phyloP scores from a whole-genome alignment of 2,797 vertebrate species.

The Enteromius treurensis region DNA sequence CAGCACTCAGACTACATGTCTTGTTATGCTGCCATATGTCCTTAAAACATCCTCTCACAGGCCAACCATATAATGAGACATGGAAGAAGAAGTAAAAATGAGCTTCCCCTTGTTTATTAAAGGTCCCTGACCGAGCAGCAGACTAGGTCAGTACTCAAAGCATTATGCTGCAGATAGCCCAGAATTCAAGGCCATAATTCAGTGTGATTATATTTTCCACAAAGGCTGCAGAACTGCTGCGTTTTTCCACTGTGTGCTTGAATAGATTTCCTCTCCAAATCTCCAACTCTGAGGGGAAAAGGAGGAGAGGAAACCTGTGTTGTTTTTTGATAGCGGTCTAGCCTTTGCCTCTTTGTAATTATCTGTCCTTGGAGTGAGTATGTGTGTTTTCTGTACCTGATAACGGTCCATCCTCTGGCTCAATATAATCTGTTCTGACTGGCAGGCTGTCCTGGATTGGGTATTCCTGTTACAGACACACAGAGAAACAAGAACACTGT shows the following conservation, averaged over 20 bases:
- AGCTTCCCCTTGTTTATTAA: slow-evolving; percentile 49
- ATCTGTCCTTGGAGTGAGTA: slow-evolving; percentile 18
- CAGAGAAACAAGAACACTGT: slow-evolving; percentile 36
- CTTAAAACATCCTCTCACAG: slow-evolving; percentile 23
- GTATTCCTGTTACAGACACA: slow-evolving; percentile 67
- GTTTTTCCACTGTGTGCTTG: slow-evolving; percentile 47
- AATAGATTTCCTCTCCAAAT: slow-evolving; percentile 48
- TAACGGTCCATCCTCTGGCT: slow-evolving; percentile 74
- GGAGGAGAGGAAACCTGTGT: slow-evolving; percentile 53
- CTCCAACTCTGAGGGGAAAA: slow-evolving; percentile 45
- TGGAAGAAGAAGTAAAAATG: slow-evolving; percentile 21
- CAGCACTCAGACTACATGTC: slow-evolving; percentile 33
- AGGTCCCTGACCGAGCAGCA: slow-evolving; percentile 22
- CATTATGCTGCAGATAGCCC: slow-evolving; percentile 24
- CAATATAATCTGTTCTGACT: slow-evolving; percentile 70
- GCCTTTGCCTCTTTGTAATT: slow-evolving; percentile 65
- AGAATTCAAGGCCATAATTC: slow-evolving; percentile 41
- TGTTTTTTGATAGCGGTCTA: slow-evolving; percentile 75
- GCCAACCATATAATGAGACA: slow-evolving; percentile 28
- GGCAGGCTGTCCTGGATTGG: slow-evolving; percentile 74
- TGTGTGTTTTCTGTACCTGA: slow-evolving; percentile 74
- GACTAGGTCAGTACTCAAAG: slow-evolving; percentile 28
- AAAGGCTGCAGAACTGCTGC: slow-evolving; percentile 27
- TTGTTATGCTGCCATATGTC: slow-evolving; percentile 19
- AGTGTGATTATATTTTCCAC: slow-evolving; percentile 57